Percentiles rank a stretch among this genome's conserved stretches.
Conservation (phyloP, 2,113 vertebrate species). For the Redunca redunca region DNA sequence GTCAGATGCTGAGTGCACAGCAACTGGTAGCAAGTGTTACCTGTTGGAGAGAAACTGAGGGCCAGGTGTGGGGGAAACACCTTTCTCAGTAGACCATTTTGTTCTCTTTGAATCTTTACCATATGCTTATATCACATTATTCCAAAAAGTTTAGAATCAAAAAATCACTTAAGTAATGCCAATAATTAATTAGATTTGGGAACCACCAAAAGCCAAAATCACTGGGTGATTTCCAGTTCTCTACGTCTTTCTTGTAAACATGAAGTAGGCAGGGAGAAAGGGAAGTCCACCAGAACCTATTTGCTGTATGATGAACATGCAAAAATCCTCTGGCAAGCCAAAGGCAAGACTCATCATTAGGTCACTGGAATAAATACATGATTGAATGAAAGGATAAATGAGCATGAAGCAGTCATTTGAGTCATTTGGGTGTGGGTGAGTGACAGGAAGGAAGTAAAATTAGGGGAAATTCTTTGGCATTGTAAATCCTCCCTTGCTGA, state of each 20-base stretch:
- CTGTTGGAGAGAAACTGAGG: background rate
- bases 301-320: background rate
- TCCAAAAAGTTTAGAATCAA: background rate
- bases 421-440: conserved; percentile 37
- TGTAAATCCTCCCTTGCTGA: background rate
- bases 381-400: background rate
- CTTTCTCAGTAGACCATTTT: background rate
- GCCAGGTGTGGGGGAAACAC: background rate
- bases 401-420: background rate
- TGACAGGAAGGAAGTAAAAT: conserved; percentile 42
- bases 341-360: conserved; percentile 7
- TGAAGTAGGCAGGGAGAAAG: background rate
- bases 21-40: background rate
- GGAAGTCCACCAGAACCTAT: background rate
- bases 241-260: fast-evolving
- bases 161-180: background rate
- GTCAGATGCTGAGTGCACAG: background rate
- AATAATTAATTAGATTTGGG: background rate
- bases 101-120: background rate
- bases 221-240: background rate
- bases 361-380: background rate
- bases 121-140: background rate
- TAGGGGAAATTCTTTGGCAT: background rate
- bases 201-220: background rate
- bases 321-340: background rate